Evolutionary conservation across 2,888 invertebrate genomes (phyloP).

Genomic region (Drosophila subsilvestris): DNA sequence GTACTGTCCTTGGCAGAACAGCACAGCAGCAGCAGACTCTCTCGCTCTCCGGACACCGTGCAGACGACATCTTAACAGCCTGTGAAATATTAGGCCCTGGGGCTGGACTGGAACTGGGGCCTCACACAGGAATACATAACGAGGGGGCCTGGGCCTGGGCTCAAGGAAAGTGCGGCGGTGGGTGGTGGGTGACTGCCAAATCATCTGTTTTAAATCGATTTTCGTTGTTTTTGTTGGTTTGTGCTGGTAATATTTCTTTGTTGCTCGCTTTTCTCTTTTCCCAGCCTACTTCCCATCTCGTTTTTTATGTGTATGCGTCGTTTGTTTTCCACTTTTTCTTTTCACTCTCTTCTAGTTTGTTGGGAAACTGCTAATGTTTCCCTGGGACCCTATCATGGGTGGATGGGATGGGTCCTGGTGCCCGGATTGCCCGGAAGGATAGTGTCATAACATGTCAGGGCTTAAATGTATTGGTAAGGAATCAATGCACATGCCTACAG

Average conservation of each 20-base stretch:
- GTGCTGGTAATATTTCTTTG: slow-evolving; percentile 13
- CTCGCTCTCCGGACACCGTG: slow-evolving; percentile 1
- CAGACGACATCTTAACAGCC: slow-evolving; percentile 51
- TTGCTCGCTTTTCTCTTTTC: slow-evolving; percentile 8
- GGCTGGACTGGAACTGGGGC: slow-evolving; percentile 12
- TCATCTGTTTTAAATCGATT: slow-evolving; percentile 78
- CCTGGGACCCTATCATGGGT: slow-evolving; percentile 6
- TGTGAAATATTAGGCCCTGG: slow-evolving; percentile 48
- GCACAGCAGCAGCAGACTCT: slow-evolving; percentile 1
- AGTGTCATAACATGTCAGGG: too few species aligned
- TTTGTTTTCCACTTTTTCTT: background rate
- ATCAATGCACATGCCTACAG: too few species aligned
- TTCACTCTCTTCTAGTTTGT: background rate
- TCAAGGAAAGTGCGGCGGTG: background rate
- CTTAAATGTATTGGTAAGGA: too few species aligned
- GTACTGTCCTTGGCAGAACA: slow-evolving; percentile 11
- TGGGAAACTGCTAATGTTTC: slow-evolving; percentile 5
- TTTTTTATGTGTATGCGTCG: slow-evolving; percentile 17
- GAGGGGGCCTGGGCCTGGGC: background rate
- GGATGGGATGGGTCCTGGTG: background rate
- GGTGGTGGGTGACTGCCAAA: slow-evolving; percentile 59
- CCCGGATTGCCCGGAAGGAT: background rate
- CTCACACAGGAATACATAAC: slow-evolving; percentile 39
- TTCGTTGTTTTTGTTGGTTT: slow-evolving; percentile 56
- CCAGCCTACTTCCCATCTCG: background rate